A percentile compares a stretch with the other conserved stretches of the same genome.
These are phyloP conservation scores for Urophycis tenuis DNA, from an alignment of 2,797 vertebrate genomes.

Conservation along the genomic window DNA sequence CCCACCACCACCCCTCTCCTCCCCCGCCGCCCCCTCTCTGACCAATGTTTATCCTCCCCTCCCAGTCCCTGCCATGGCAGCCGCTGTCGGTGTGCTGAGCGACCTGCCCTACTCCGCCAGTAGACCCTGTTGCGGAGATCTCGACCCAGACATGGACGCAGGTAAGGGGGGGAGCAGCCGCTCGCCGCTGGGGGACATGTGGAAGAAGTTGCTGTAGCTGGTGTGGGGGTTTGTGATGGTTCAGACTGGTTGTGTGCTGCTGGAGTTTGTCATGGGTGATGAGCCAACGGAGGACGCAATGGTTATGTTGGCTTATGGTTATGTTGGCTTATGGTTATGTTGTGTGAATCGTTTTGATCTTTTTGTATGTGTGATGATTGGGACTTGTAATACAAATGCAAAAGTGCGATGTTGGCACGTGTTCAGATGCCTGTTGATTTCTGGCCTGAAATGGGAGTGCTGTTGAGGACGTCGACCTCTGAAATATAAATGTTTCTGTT, in stretches of 20 bases:
- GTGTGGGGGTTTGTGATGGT: neutral
- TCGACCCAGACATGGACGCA: conserved; percentile 72
- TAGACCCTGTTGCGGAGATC: conserved; percentile 56
- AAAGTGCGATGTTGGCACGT: neutral
- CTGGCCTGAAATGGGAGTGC: neutral
- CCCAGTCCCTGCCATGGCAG: conserved; percentile 83
- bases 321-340: neutral
- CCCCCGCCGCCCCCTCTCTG: conserved; percentile 38
- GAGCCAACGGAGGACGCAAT: neutral
- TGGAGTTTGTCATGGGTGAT: neutral
- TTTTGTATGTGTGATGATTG: neutral
- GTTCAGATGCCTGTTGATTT: neutral
- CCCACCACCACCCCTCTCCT: conserved; percentile 45
- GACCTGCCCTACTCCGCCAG: conserved; percentile 67
- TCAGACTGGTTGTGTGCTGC: neutral
- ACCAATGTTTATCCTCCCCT: conserved; percentile 52
- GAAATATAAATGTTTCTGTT: neutral
- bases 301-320: neutral
- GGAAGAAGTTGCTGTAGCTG: neutral
- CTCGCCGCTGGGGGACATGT: neutral
- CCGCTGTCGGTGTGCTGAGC: conserved; percentile 79
- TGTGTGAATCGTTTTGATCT: neutral
- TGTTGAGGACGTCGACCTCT: neutral
- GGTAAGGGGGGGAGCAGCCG: conserved; percentile 66
- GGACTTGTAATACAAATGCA: neutral